Base-by-base conservation (phyloP, 92 coral and sea anemone genomes). In the Heliopora coerulea region DNA sequence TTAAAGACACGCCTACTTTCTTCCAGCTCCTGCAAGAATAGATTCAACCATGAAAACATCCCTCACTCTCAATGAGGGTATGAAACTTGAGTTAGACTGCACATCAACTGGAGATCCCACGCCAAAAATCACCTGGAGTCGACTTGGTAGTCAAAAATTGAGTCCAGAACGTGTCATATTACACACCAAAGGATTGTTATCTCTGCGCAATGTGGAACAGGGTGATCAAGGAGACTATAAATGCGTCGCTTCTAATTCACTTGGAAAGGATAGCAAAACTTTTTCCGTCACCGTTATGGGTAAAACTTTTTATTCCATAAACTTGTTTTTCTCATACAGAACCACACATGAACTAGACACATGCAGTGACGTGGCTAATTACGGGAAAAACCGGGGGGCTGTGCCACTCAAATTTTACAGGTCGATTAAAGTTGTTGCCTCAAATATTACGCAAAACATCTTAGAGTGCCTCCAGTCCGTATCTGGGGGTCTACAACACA, bases 201-300 rank as follows among this genome's bases (percentile, higher is more conserved):
- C 86, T 19, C 74, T 93, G 15, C 61, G 24, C 20, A 80, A 93
- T 12, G 88, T 88, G 11, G 78, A 85, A 24, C 80, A 82, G 49
- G 75, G 57, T 23, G 98, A 93, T 65, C 82, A 86, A 26, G 98
- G 98, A 28, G 54, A 76, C 6, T 93, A 90, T 57, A 39, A 70
- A 8, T 93, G 98, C 35, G 35, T 79, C 18, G 92, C 91, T 6
- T 23, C 81, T 8, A 93, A 88, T 75, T 76, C 64, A 17, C 23
- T 87, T 8, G 98, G 98, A 60, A 81, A 54, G 27, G 98, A 87
- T 68, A 41, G 56, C 4, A 79, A 44, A 35, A 90, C 82, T 37
- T 90, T 90, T 57, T 87, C 88, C 0, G 89, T 93, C 29, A 48
- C 78, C 23, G 83, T 93, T 15, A 76, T 54, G 75, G 86, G 86